phyloP scores from a whole-genome alignment of 2,113 vertebrate species.

The Xenopus tropicalis region DNA sequence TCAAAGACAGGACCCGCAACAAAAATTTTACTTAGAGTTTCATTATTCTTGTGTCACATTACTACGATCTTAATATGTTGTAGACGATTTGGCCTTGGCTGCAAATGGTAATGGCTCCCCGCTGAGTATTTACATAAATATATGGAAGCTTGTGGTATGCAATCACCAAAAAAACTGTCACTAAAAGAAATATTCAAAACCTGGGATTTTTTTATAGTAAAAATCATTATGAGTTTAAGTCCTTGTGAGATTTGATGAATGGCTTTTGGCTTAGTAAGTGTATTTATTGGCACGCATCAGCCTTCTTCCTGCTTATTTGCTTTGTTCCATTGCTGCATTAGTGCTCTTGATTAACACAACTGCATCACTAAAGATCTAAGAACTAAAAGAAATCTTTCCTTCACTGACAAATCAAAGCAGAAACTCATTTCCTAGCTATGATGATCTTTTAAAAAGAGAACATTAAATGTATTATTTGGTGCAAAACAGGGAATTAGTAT shows the following conservation, averaged over 20 bases:
- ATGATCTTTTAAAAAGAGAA: no score
- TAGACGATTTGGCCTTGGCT: no score
- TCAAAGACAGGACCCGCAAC: no score
- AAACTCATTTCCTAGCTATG: no score
- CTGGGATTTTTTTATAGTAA: not conserved
- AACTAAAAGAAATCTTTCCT: not conserved
- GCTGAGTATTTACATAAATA: no score
- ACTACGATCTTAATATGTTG: no score
- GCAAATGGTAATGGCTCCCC: no score
- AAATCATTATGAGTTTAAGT: not conserved
- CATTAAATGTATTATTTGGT: no score
- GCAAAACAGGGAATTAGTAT: no score
- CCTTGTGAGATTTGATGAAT: not conserved
- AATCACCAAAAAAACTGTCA: not conserved
- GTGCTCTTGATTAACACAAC: not conserved
- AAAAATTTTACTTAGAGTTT: no score
- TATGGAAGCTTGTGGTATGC: not conserved
- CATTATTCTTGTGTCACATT: no score
- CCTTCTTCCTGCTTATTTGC: not conserved
- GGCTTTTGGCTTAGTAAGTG: not conserved
- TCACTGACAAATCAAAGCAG: no score
- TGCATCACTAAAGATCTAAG: not conserved
- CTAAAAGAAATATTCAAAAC: not conserved
- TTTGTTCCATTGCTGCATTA: not conserved
- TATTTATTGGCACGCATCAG: not conserved